Conservation (phyloP, 1,140 invertebrate species). For the Pseudomyrmex dendroicus region DNA sequence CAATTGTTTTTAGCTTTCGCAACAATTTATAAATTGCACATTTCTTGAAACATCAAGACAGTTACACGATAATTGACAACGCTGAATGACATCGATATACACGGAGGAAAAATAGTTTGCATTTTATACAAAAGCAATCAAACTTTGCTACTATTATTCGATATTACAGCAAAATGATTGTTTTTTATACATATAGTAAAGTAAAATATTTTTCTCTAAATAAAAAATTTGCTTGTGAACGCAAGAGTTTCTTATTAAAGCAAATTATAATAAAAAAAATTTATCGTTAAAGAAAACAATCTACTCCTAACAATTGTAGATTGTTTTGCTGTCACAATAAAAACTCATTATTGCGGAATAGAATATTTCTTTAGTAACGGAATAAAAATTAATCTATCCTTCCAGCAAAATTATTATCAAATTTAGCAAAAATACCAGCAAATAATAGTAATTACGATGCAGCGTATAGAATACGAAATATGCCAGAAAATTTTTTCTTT, state of each 20-base stretch:
- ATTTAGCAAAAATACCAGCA: too few relatives aligned
- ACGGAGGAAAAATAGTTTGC: slow-evolving; percentile 19
- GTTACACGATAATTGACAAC: slow-evolving; percentile 1
- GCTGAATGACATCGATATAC: slow-evolving; percentile 22
- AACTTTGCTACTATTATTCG: slow-evolving; percentile 10
- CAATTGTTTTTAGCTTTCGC: slow-evolving; percentile 2
- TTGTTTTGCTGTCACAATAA: too few relatives aligned
- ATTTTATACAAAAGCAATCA: background rate
- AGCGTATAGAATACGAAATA: too few relatives aligned
- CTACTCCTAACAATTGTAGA: too few relatives aligned
- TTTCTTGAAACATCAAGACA: background rate
- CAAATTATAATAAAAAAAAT: too few relatives aligned
- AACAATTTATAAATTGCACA: slow-evolving; percentile 15
- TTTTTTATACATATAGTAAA: background rate
- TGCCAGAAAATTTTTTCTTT: slow-evolving; percentile 21
- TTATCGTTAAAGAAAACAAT: too few relatives aligned
- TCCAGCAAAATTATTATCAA: too few relatives aligned
- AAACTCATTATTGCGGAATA: too few relatives aligned
- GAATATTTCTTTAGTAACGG: too few relatives aligned
- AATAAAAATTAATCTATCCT: too few relatives aligned
- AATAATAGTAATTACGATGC: too few relatives aligned
- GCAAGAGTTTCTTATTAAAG: background rate
- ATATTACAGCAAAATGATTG: background rate
- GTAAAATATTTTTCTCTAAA: background rate
- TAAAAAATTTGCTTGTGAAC: background rate